Base-by-base conservation (phyloP, 2,797 vertebrate species). In the Otolemur crassicaudatus region DNA sequence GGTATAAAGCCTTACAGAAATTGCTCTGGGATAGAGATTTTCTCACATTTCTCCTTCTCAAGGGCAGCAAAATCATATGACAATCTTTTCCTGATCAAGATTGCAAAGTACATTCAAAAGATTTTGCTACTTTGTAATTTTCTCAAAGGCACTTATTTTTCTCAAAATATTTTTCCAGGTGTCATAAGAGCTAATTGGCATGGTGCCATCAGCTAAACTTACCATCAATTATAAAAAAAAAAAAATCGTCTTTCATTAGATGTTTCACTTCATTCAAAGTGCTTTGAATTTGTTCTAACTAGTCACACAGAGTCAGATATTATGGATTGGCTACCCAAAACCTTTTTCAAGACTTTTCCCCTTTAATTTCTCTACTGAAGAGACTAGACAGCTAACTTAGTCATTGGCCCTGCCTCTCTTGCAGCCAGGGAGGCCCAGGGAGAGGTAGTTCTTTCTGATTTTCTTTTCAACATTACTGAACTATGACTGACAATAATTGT, bases 51-150 rank as follows among this genome's bases (percentile, higher is more conserved):
- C 16, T 91, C 8, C 65, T 19, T 94, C 60, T 70, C n/a, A 92
- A 96, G 10, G 80, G n/a, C 56, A 91, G 29, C 19, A 93, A 53
- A 92, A 53, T 76, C 65, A 29, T 34, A 17, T 37, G 25, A 89
- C 7, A 67, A 73, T 93, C 11, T 81, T 90, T 93, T 72, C 31
- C 43, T 81, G 34, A 53, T 23, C 37, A 77, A 40, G 40, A 84
- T 56, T 49, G 37, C 43, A 84, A 76, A 72, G 19, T 43, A 53
- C 29, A 81, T 84, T 92, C 23, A 82, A 83, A 91, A 93, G 53
- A 72, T 82, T 85, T 92, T 90, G 27, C 49, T 92, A 40, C 77
- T 88, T 60, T 88, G 3, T 90, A 61, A 76, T 91, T 95, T 84
- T 61, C 83, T 29, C 53, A 65, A 91, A 87, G 40, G 10, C 37